A percentile compares a stretch with the other conserved stretches of the same genome.
These are phyloP conservation scores for Dicentrarchus labrax DNA, from an alignment of 2,113 vertebrate genomes.

Conservation along the genomic window DNA sequence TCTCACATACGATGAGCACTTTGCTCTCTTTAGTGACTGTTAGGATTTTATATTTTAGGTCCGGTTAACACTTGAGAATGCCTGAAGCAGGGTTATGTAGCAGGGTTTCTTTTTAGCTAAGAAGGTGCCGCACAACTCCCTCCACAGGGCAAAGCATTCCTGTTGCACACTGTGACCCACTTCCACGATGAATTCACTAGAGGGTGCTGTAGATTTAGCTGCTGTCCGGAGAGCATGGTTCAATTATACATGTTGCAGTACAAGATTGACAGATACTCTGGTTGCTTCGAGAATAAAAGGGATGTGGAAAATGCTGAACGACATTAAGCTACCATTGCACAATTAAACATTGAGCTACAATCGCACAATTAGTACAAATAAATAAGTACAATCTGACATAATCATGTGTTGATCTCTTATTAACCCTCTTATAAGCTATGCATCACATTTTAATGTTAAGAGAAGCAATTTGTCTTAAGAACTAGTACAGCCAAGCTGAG, in stretches of 20 bases:
- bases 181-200: conserved; percentile 38
- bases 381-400: conserved; percentile 22
- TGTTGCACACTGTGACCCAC: conserved; percentile 10
- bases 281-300: background rate
- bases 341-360: conserved; percentile 20
- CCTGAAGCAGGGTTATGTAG: background rate
- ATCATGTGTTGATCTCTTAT: conserved; percentile 31
- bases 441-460: background rate
- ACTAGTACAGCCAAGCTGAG: background rate
- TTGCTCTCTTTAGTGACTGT: conserved; percentile 40
- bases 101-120: conserved; percentile 26
- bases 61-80: conserved; percentile 44
- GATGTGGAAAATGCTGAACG: background rate
- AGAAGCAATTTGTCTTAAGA: background rate
- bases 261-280: background rate
- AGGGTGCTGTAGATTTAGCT: conserved; percentile 49
- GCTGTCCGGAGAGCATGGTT: background rate
- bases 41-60: conserved; percentile 30
- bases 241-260: background rate
- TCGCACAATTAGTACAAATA: conserved; percentile 61
- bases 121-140: conserved; percentile 7
- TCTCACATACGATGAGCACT: conserved; percentile 85
- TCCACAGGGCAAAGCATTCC: background rate
- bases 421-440: background rate
- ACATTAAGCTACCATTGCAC: conserved; percentile 32